Evolutionary conservation across 2,113 vertebrate genomes (phyloP).

Genomic region (Passer domesticus): DNA sequence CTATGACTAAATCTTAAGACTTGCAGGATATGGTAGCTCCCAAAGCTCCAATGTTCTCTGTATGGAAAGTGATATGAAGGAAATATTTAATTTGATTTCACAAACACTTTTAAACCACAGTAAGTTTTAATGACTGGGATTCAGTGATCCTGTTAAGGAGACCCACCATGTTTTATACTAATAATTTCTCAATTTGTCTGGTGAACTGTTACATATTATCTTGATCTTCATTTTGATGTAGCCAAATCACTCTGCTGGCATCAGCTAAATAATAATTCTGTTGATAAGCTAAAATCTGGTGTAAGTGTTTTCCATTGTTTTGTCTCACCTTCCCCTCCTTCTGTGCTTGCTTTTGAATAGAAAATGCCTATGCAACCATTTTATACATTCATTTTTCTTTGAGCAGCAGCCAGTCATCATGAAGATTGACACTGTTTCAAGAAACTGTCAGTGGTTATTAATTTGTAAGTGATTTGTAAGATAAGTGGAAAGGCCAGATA

Average conservation of each 20-base stretch:
- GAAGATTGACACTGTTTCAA: constrained; percentile 58
- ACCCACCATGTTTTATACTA: background rate
- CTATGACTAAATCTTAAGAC: background rate
- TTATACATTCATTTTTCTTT: background rate
- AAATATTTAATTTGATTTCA: background rate
- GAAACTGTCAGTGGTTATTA: constrained; percentile 60
- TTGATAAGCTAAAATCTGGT: background rate
- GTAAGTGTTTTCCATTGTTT: background rate
- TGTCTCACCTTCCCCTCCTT: background rate
- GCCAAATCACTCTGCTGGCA: background rate
- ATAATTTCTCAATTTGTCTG: fast-evolving
- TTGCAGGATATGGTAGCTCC: background rate
- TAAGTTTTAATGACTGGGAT: background rate
- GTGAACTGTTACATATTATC: background rate
- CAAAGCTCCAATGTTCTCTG: background rate
- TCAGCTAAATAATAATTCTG: background rate
- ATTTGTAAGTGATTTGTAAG: constrained; percentile 62
- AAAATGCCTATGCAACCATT: background rate
- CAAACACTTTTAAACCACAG: background rate
- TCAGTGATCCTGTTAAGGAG: background rate
- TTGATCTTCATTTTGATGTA: background rate
- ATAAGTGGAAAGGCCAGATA: constrained; percentile 58
- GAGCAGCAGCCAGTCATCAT: constrained; percentile 2
- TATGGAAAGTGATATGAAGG: background rate
- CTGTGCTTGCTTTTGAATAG: background rate